Percentiles rank a stretch among this genome's conserved stretches.
phyloP scores from a whole-genome alignment of 2,113 vertebrate genomes.

The Acanthochromis polyacanthus region DNA sequence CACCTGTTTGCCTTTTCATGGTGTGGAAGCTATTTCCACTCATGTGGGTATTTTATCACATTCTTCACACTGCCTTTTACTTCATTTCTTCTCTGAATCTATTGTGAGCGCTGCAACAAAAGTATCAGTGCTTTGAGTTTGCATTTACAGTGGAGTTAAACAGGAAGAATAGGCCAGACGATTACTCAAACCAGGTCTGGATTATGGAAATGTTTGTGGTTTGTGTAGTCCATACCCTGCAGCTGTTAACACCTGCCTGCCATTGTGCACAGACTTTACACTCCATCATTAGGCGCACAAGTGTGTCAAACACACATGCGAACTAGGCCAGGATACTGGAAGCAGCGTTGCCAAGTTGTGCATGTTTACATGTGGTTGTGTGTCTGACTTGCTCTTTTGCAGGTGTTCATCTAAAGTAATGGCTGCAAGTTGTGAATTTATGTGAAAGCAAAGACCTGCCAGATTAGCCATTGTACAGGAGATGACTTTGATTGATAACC shows the following conservation, averaged over 20 bases:
- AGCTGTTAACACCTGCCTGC: constrained; percentile 74
- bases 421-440: constrained; percentile 23
- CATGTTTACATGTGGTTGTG: constrained; percentile 41
- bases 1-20: constrained; percentile 49
- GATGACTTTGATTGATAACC: constrained; percentile 38
- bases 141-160: constrained; percentile 38
- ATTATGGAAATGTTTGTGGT: constrained; percentile 62
- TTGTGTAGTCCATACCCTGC: constrained; percentile 60
- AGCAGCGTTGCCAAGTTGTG: constrained; percentile 20
- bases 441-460: constrained; percentile 11
- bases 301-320: constrained; percentile 48
- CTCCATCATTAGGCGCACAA: constrained; percentile 60
- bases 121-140: constrained; percentile 31
- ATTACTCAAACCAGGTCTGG: constrained; percentile 35
- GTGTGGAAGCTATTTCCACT: constrained; percentile 50
- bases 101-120: constrained; percentile 26
- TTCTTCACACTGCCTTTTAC: constrained; percentile 39
- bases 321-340: constrained; percentile 17
- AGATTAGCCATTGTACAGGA: constrained; percentile 9
- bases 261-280: constrained; percentile 55
- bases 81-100: constrained; percentile 27
- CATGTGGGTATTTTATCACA: constrained; percentile 42
- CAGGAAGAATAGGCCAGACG: neutral
- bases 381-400: constrained; percentile 41
- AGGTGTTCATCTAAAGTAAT: constrained; percentile 57